phyloP scores from a whole-genome alignment of 2,888 invertebrate species.

The Lepidonotus clava region DNA sequence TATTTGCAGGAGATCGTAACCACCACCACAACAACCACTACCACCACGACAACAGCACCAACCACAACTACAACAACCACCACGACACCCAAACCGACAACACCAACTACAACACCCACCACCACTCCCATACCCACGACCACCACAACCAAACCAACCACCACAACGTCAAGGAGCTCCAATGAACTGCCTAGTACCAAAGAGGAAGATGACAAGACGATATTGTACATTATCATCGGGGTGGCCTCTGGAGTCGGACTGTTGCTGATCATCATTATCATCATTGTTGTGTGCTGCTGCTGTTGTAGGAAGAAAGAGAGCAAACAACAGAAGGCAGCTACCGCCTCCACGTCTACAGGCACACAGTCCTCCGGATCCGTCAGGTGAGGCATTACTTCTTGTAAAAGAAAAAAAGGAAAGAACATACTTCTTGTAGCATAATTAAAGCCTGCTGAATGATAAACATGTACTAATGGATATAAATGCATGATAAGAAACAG shows the following conservation, averaged over 20 bases:
- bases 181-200: background rate
- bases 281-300: conserved; percentile 20
- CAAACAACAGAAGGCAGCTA: background rate
- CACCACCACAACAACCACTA: conserved; percentile 10
- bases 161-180: background rate
- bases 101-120: background rate
- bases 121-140: background rate
- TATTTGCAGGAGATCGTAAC: conserved; percentile 15
- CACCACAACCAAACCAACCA: background rate
- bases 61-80: conserved; percentile 1
- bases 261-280: conserved; percentile 56
- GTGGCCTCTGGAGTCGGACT: conserved; percentile 47
- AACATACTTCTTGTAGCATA: too few species aligned
- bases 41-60: conserved; percentile 9
- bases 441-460: too few species aligned
- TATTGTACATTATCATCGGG: conserved; percentile 59
- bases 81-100: background rate
- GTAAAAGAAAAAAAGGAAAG: too few species aligned
- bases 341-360: conserved; percentile 9
- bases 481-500: too few species aligned
- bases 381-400: background rate
- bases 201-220: background rate
- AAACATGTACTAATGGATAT: too few species aligned
- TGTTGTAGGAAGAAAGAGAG: background rate
- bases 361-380: conserved; percentile 3